Percentiles rank a stretch among this genome's conserved stretches.
Evolutionary conservation across 2,113 vertebrate species (phyloP).

Genomic region (Chaenocephalus aceratus): DNA sequence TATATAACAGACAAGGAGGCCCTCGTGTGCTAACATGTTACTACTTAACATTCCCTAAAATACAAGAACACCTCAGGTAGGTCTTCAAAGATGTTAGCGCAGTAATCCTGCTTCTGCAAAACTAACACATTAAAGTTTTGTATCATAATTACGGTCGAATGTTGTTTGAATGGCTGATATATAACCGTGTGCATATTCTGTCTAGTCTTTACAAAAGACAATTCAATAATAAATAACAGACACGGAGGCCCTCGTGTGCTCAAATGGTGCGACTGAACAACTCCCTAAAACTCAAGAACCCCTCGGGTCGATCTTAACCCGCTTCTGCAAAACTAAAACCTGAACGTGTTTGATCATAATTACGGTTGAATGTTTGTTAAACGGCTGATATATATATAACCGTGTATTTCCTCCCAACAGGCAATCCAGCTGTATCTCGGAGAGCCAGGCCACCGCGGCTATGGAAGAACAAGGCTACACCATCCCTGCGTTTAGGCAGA

Average conservation of each 20-base stretch:
- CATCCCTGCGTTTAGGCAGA: conserved; percentile 82
- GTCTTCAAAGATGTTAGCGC: no score
- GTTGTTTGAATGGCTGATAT: not conserved
- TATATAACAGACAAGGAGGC: not conserved
- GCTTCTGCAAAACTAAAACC: conserved; percentile 44
- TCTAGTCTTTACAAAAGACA: no score
- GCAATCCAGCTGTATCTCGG: conserved; percentile 73
- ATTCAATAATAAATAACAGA: no score
- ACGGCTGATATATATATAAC: not conserved
- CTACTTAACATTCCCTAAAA: no score
- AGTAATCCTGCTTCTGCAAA: conserved; percentile 34
- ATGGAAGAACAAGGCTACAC: conserved; percentile 83
- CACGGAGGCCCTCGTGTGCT: no score
- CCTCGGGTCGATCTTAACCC: not conserved
- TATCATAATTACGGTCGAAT: rapidly evolving
- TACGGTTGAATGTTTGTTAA: rapidly evolving
- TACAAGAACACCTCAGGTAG: no score
- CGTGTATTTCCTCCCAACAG: conserved; percentile 46
- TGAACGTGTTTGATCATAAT: not conserved
- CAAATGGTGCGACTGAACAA: no score
- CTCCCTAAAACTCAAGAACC: no score
- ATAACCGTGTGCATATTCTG: not conserved
- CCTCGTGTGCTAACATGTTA: not conserved
- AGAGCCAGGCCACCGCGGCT: conserved; percentile 76
- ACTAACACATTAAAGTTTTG: not conserved